Evolutionary conservation across 2,797 vertebrate species (phyloP).

Genomic region (Cuniculus paca): DNA sequence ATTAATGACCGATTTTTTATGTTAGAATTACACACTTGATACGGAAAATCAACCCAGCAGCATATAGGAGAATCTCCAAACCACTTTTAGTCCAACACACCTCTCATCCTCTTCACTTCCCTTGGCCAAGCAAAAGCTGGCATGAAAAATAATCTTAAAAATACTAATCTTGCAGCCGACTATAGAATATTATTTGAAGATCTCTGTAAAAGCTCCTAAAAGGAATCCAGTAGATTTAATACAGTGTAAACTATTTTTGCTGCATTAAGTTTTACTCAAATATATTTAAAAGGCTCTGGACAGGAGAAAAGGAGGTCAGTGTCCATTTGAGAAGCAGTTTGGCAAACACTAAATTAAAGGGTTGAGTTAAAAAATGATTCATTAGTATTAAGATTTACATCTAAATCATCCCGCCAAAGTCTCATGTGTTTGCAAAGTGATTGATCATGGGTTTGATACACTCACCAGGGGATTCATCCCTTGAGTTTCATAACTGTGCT

Average conservation of each 20-base stretch:
- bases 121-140: not conserved
- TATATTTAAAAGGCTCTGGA: slow-evolving; percentile 64
- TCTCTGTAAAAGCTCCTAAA: not conserved
- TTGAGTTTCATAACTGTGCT: not conserved
- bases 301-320: slow-evolving; percentile 38
- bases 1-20: not conserved
- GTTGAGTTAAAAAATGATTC: slow-evolving; percentile 56
- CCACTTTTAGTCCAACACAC: not conserved
- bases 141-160: slow-evolving; percentile 56
- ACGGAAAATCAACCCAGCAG: not conserved
- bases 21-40: not conserved
- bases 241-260: slow-evolving; percentile 64
- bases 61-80: not conserved
- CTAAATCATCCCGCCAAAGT: not conserved
- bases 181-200: slow-evolving; percentile 11
- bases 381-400: not conserved
- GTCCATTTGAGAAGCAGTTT: slow-evolving; percentile 60
- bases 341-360: slow-evolving; percentile 39
- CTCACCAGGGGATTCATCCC: not conserved
- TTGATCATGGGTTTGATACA: not conserved
- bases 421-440: not conserved
- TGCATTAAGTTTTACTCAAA: slow-evolving; percentile 69
- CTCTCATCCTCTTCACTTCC: not conserved
- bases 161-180: slow-evolving; percentile 1
- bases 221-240: slow-evolving; percentile 40